Conservation (phyloP, 2,888 invertebrate species). For the Drosophila monieri region DNA sequence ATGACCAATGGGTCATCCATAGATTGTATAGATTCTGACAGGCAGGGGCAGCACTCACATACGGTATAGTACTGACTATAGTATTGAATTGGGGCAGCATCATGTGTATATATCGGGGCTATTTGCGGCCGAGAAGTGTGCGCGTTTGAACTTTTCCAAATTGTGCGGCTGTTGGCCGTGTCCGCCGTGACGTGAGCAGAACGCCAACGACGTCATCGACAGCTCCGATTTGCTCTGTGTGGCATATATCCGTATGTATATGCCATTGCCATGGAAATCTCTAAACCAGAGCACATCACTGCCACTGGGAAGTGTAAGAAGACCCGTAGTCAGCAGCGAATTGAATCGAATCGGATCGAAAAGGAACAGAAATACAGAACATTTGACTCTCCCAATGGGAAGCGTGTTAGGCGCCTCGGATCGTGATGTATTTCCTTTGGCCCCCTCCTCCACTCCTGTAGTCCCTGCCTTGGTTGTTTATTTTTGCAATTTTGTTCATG, state of each 20-base stretch:
- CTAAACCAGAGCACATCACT: slow-evolving; percentile 37
- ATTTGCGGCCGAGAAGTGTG: slow-evolving; percentile 69
- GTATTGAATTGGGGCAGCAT: slow-evolving; percentile 36
- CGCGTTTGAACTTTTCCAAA: slow-evolving; percentile 67
- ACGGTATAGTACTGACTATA: slow-evolving; percentile 12
- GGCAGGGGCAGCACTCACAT: slow-evolving; percentile 3
- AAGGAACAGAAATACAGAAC: neutral
- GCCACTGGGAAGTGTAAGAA: slow-evolving; percentile 16
- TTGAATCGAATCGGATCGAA: slow-evolving; percentile 10
- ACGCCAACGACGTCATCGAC: slow-evolving; percentile 62
- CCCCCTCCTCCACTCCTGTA: too few species aligned
- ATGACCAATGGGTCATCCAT: slow-evolving; percentile 43
- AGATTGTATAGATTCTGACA: slow-evolving; percentile 9
- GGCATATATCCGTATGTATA: slow-evolving; percentile 14
- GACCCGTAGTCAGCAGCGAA: slow-evolving; percentile 10
- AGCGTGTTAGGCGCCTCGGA: slow-evolving; percentile 69
- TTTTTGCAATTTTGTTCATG: slow-evolving; percentile 46
- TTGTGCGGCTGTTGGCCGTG: slow-evolving; percentile 40
- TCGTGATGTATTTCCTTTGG: slow-evolving; percentile 28
- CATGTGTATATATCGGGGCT: slow-evolving; percentile 42
- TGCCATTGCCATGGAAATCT: slow-evolving; percentile 45
- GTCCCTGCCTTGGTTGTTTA: slow-evolving; percentile 56
- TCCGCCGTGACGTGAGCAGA: slow-evolving; percentile 53
- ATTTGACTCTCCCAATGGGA: slow-evolving; percentile 66
- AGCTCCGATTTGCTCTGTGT: slow-evolving; percentile 26